Percentiles rank a stretch among this genome's conserved stretches.
Conservation (phyloP, 1,140 invertebrate genomes). For the Drosophila micromelanica region DNA sequence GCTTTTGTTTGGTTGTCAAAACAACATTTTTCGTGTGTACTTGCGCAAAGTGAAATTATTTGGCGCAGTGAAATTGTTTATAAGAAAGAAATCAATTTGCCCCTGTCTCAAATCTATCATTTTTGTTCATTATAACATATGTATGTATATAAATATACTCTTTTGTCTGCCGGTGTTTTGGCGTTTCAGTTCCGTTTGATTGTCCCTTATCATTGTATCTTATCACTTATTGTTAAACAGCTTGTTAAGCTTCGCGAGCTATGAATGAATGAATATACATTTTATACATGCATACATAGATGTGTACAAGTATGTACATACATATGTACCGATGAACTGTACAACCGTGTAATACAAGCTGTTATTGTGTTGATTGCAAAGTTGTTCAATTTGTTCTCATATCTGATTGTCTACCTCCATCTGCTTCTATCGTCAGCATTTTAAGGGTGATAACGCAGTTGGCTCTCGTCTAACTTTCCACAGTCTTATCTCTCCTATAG, state of each 20-base stretch:
- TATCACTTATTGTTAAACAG: constrained; percentile 48
- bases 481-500: constrained; percentile 24
- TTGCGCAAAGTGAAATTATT: constrained; percentile 51
- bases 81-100: constrained; percentile 27
- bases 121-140: not conserved
- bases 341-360: constrained; percentile 38
- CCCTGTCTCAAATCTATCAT: constrained; percentile 7
- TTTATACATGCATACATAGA: constrained; percentile 7
- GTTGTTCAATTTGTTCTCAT: constrained; percentile 62
- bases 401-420: constrained; percentile 28
- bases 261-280: constrained; percentile 20
- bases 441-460: constrained; percentile 41
- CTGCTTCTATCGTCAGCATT: constrained; percentile 21
- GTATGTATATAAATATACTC: constrained; percentile 11
- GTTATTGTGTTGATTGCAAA: constrained; percentile 53
- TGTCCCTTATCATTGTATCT: constrained; percentile 49
- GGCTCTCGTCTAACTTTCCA: not conserved
- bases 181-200: constrained; percentile 12
- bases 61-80: constrained; percentile 38
- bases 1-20: constrained; percentile 64
- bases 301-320: constrained; percentile 2
- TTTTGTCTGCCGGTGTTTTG: constrained; percentile 8
- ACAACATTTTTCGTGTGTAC: constrained; percentile 53
- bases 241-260: constrained; percentile 45
- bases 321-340: constrained; percentile 1